Conservation (phyloP, 2,797 vertebrate genomes). For the Xenentodon cancila region DNA sequence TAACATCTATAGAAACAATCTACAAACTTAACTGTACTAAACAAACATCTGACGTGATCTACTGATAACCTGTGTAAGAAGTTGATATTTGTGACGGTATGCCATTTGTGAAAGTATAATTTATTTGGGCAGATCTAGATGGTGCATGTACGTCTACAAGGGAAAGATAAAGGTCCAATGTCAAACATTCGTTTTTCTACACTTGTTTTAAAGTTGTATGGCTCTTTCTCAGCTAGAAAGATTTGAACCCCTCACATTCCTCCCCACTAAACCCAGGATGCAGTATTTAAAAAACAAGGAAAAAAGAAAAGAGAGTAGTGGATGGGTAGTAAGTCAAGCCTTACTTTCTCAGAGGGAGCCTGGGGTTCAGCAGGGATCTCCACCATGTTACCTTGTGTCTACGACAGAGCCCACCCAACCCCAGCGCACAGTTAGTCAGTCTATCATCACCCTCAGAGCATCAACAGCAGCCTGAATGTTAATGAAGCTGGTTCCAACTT, state of each 20-base stretch:
- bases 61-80: too few species aligned
- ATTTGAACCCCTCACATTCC: background rate
- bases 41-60: too few species aligned
- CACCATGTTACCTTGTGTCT: constrained; percentile 92
- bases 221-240: background rate
- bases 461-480: constrained; percentile 50
- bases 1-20: too few species aligned
- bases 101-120: background rate
- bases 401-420: constrained; percentile 91
- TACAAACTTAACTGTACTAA: too few species aligned
- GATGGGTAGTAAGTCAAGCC: constrained; percentile 77
- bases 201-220: background rate
- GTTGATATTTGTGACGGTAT: too few species aligned
- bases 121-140: background rate
- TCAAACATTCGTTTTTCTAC: background rate
- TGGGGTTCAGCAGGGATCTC: constrained; percentile 89
- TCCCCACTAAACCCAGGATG: constrained; percentile 1
- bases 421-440: constrained; percentile 70
- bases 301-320: background rate
- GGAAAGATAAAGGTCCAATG: background rate
- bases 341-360: constrained; percentile 96
- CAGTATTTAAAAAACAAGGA: background rate
- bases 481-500: constrained; percentile 44
- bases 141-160: too few species aligned
- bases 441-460: constrained; percentile 16